Percentiles rank a stretch among this genome's conserved stretches.
phyloP scores from a whole-genome alignment of 2,797 vertebrate species.

The Loriculus beryllinus region DNA sequence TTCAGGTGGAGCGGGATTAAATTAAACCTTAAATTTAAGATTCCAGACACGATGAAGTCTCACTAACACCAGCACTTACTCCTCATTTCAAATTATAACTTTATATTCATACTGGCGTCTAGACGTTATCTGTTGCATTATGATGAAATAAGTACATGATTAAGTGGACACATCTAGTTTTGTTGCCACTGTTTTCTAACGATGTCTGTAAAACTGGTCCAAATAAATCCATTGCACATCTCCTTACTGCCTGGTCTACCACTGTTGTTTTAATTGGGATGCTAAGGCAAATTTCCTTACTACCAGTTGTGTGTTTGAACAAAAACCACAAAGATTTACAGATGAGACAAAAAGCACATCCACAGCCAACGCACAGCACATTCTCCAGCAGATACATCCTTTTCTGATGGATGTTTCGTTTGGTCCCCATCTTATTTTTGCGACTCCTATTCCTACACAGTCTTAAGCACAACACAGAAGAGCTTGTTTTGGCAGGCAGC shows the following conservation, averaged over 20 bases:
- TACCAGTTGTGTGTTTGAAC: background rate
- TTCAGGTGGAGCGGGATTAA: background rate
- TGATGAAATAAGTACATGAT: background rate
- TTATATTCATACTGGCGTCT: background rate
- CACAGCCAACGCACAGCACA: background rate
- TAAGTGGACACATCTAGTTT: background rate
- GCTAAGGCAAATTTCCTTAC: background rate
- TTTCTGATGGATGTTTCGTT: background rate
- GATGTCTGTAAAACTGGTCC: background rate
- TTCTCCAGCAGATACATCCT: background rate
- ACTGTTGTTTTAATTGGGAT: background rate
- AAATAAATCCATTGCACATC: background rate
- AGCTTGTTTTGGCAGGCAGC: constrained; percentile 14
- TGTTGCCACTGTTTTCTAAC: background rate
- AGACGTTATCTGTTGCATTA: background rate
- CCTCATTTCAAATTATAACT: background rate
- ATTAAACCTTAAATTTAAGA: background rate
- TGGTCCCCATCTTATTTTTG: background rate
- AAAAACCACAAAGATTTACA: background rate
- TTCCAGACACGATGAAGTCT: background rate
- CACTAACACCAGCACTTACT: background rate
- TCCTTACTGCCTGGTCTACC: background rate
- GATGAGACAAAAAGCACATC: background rate
- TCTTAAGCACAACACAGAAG: background rate
- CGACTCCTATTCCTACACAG: background rate